Base-by-base conservation (phyloP, 2,888 invertebrate species). In the Blera fallax region DNA sequence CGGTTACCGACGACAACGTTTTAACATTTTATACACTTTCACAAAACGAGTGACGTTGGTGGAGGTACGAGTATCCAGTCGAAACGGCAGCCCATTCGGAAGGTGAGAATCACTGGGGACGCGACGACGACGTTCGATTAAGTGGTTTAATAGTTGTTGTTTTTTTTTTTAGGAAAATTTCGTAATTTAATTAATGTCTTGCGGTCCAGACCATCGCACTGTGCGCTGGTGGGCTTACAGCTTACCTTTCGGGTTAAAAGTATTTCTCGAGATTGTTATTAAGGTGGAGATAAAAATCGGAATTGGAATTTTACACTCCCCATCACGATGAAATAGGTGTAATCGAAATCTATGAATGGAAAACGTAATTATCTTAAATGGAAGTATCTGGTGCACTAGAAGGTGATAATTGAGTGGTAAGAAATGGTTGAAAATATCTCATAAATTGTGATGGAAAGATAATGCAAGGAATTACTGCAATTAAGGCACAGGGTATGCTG, bases 351-450 rank as follows among this genome's bases (percentile, higher is more conserved):
- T 73, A 60, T 78, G 64, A 83, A 73, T 67, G 83, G 60, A n/a
- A 60, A 54, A 60, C 29, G 43, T 80, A 65, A 80, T 80, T 84
- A 84, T 84, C 74, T 74, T 64, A 74, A 84, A 79, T 84, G 67
- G 84, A 84, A 69, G 69, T 84, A 77, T 70, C 65, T 65, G 52
- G 50, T 27, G 45, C 60, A 67, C 78, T 79, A 74, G 76, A 52
- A 80, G 80, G 80, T 76, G 84, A 84, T 84, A 84, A 84, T 84
- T 84, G 80, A 76, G 74, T 70, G 70, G 74, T 58, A 69, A 62
- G 43, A 29, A 56, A 56, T 40, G 11, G 8, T 16, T 2, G 34
- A 14, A 45, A 74, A n/a, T 18, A 18, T 21, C 50, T 24, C 34
- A 69, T 76, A 76, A 81, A 76, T 62, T 37, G 27, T 32, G 62